Percentiles rank a stretch among this genome's conserved stretches.
Evolutionary conservation across 30 jellyfish, hydroid and myxozoan genomes (phyloP).

Genomic region (Hydra vulgaris): DNA sequence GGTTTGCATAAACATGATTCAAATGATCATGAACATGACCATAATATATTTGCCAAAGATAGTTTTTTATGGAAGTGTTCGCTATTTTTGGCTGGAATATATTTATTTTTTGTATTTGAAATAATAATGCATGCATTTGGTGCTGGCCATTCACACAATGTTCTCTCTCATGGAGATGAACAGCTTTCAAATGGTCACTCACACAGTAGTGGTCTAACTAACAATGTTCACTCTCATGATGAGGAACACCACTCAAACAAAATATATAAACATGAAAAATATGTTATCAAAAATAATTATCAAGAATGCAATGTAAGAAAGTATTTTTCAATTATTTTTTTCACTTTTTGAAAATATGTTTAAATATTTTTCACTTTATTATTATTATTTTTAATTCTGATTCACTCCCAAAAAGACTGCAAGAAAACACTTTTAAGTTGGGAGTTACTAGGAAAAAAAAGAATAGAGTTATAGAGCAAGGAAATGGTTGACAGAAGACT

Average conservation of each 20-base stretch:
- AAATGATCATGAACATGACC: conserved; percentile 1
- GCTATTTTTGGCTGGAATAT: conserved; percentile 55
- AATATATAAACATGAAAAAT: background rate
- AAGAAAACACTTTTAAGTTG: too few relatives aligned
- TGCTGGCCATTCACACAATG: conserved; percentile 15
- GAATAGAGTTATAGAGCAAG: too few relatives aligned
- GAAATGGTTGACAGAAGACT: too few relatives aligned
- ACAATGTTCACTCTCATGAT: too few relatives aligned
- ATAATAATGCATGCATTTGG: conserved; percentile 52
- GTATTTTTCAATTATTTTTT: background rate
- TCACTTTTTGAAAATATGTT: background rate
- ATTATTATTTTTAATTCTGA: too few relatives aligned
- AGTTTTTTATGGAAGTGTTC: conserved; percentile 76
- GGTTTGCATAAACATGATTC: conserved; percentile 46
- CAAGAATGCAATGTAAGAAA: background rate
- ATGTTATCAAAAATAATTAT: background rate
- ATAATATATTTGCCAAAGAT: background rate
- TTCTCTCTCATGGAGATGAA: background rate
- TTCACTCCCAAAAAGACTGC: too few relatives aligned
- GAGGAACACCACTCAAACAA: background rate
- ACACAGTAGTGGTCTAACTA: too few relatives aligned
- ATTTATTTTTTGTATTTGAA: conserved; percentile 56
- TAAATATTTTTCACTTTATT: too few relatives aligned
- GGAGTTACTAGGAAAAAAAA: too few relatives aligned
- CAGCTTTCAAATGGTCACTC: background rate